Evolutionary conservation across 2,797 vertebrate species (phyloP).

Genomic region (Loriculus beryllinus): DNA sequence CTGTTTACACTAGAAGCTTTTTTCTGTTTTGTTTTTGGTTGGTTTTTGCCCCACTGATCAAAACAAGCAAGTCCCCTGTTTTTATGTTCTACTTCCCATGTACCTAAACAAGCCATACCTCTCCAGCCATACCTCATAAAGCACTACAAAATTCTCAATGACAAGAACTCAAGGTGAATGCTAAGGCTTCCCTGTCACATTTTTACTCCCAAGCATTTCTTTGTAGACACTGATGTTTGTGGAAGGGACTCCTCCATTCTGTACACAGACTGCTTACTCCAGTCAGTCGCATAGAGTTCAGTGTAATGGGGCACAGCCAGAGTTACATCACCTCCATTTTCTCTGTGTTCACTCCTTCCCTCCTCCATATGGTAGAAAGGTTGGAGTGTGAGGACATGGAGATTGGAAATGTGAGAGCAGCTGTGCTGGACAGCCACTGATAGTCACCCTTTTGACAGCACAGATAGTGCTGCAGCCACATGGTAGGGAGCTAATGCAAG

Average conservation of each 20-base stretch:
- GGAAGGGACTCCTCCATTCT: not conserved
- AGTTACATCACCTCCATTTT: not conserved
- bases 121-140: not conserved
- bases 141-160: not conserved
- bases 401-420: not conserved
- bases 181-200: not conserved
- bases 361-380: fast-evolving
- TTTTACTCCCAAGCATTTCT: not conserved
- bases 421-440: not conserved
- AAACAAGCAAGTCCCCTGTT: not conserved
- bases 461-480: not conserved
- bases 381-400: fast-evolving
- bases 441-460: not conserved
- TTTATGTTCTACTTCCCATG: not conserved
- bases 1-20: not conserved
- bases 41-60: not conserved
- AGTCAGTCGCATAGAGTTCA: not conserved
- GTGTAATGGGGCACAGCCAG: not conserved
- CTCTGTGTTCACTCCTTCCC: not conserved
- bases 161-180: not conserved
- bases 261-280: not conserved
- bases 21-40: not conserved
- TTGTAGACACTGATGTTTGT: not conserved
- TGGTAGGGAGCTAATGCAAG: not conserved
- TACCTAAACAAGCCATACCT: not conserved